Base-by-base conservation (phyloP, 2,888 invertebrate genomes). In the Synergus laeviventris region DNA sequence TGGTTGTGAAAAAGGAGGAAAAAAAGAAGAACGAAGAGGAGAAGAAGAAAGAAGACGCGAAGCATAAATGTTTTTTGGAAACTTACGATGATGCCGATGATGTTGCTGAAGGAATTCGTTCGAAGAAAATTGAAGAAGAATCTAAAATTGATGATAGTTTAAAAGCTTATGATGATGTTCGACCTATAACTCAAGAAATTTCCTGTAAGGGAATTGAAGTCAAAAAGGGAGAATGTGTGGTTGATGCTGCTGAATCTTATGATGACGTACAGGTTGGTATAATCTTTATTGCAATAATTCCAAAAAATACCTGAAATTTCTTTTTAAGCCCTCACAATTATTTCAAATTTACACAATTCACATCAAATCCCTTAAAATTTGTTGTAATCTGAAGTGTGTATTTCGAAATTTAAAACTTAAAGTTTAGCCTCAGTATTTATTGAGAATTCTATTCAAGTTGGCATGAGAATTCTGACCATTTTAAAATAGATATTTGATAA, bases 41-140 rank as follows among this genome's bases (percentile, higher is more conserved):
- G 5, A 74, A 83, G 54, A 82, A 81, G 31, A 81, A 81, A 36
- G 80, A 80, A 42, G 77, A 81, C 18, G 66, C 74, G 11, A 60
- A 54, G 45, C 75, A 21, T 1, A 78, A 81, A 59, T 42, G 74
- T 42, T 56, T 31, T 70, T 36, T 49, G 7, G 82, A 81, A 18
- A 85, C 82, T 7, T 87, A 88, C 74, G 87, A 89, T 18, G 87
- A 88, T 0, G 42, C 66, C 74, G 87, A 89, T 21, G 87, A 88
- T 0, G 42, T 66, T 14, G 24, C 66, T 18, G 74, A 24, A 9
- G 62, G 62, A 18, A 75, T 24, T 16, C 54, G 59, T 59, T 21
- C 24, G 7, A 21, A 59, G 21, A 56, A 21, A 61, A 49, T 60
- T n/a, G 45, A 78, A 59, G 21, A 42, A 11, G 42, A 78, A 31